Conservation (phyloP, 2,797 vertebrate genomes). For the Melanotaenia pygmaea region DNA sequence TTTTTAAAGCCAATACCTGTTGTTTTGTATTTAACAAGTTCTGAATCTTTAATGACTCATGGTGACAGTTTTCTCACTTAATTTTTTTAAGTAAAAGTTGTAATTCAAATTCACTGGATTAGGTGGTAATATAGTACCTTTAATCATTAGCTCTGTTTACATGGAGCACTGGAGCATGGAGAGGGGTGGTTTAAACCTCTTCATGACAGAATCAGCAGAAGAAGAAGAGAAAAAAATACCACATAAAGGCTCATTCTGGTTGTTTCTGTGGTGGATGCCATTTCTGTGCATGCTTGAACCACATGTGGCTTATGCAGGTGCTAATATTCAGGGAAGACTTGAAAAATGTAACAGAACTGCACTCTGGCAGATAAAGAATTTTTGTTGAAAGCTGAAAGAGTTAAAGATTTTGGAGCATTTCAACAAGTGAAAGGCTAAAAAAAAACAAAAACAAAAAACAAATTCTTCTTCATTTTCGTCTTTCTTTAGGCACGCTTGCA, state of each 20-base stretch:
- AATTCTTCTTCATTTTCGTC: background rate
- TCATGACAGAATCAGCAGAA: background rate
- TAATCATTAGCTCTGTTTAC: background rate
- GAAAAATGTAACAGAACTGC: background rate
- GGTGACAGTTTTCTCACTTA: background rate
- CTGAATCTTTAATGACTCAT: background rate
- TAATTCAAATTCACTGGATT: background rate
- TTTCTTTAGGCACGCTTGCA: background rate
- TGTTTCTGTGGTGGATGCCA: background rate
- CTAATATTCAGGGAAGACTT: background rate
- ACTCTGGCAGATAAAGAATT: background rate
- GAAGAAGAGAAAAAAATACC: background rate
- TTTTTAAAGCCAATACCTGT: no score
- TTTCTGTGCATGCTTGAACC: background rate
- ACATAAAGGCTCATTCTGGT: background rate
- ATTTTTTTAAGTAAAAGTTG: background rate
- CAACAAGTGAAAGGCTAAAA: background rate
- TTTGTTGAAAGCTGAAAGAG: background rate
- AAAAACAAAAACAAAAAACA: background rate
- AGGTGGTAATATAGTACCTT: background rate
- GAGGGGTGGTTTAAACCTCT: background rate
- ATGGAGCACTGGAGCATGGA: background rate
- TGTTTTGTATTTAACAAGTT: background rate
- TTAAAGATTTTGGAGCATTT: background rate
- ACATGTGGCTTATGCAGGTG: background rate